These are phyloP conservation scores for Urocolius indicus DNA, from an alignment of 2,113 vertebrate species.

Conservation along the genomic window DNA sequence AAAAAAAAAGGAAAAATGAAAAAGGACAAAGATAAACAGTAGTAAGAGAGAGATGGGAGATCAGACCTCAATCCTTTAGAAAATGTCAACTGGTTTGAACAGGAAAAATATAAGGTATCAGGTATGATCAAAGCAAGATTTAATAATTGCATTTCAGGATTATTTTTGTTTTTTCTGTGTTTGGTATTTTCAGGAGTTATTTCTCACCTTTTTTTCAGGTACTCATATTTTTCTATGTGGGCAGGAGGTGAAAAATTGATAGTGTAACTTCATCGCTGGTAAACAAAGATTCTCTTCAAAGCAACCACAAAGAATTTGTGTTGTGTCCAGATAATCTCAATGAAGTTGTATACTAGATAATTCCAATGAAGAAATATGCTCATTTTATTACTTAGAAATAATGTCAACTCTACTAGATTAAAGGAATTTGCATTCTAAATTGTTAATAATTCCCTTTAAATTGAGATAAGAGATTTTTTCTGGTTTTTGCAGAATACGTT, in stretches of 20 bases:
- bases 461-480: background rate
- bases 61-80: background rate
- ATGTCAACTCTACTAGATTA: background rate
- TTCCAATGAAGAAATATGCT: background rate
- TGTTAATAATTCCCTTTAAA: background rate
- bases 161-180: rapidly evolving
- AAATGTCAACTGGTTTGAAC: constrained; percentile 22
- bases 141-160: background rate
- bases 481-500: background rate
- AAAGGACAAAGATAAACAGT: background rate
- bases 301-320: background rate
- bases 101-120: background rate
- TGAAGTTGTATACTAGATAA: background rate
- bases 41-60: background rate
- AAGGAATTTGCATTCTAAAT: background rate
- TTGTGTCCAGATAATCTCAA: background rate
- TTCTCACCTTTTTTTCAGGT: background rate
- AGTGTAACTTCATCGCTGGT: background rate
- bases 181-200: background rate
- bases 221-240: background rate
- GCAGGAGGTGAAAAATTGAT: background rate
- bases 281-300: constrained; percentile 29
- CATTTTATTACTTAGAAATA: background rate
- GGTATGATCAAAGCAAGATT: background rate
- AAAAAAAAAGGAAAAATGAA: background rate